Evolutionary conservation across 2,797 vertebrate species (phyloP), one percentile per base, ranked within the genome.

Genomic region (Picus viridis): DNA sequence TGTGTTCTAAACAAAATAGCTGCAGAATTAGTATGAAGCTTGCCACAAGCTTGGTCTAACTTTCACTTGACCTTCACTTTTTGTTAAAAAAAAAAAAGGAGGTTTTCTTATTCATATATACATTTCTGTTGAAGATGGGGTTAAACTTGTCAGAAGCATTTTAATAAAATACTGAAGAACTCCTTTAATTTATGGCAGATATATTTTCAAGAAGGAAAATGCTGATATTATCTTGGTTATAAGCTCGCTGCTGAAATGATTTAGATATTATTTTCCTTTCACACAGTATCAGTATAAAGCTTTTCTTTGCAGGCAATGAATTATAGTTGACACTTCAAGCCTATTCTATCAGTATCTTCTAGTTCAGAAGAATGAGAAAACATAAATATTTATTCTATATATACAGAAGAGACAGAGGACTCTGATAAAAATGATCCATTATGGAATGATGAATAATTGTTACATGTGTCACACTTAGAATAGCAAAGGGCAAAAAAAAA

Each of bases 351-450:
- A 97, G 74, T 96, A 97, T 97, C 96, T 97, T 90, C 93, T 91
- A 96, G 92, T 88, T 95, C 94, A 96, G 91, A 98, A 98, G 97
- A 97, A 97, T 97, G 93, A 97, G 89, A 97, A 97, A 97, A 97
- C 94, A 97, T 97, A 98, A 98, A 98, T 97, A 98, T 97, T 98
- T 98, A 98, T 97, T 97, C 96, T 95, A 93, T 94, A 96, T 96
- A 97, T 95, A 96, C 47, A 92, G 88, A 96, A 93, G 47, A 96
- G 89, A 97, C 79, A 94, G 18, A 96, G 67, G 64, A 96, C 86
- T 43, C 77, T 96, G 97, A 98, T 98, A 97, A 98, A 97, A 97
- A 97, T 90, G 95, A 97, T 97, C 90, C 95, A 97, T 96, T 96
- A 96, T 43, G 47, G 77, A 82, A 77, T 64, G 93, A 86, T 97